A percentile compares a stretch with the other conserved stretches of the same genome.
Evolutionary conservation across 2,113 vertebrate genomes (phyloP).

Genomic region (Alosa alosa): DNA sequence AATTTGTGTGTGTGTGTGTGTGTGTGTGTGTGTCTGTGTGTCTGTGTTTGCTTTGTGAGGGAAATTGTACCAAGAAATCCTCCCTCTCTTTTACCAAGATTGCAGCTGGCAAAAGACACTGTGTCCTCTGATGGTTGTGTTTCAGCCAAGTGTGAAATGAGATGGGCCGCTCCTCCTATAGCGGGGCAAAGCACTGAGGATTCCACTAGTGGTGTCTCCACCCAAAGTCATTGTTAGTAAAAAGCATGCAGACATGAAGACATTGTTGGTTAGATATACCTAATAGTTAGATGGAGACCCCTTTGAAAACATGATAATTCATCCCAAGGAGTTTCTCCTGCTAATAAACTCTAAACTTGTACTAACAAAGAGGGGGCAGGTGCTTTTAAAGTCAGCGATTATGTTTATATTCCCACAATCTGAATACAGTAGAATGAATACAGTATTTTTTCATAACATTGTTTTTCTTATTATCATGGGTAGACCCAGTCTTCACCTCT

Average conservation of each 20-base stretch:
- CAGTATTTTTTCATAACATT: background rate
- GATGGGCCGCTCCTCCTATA: conserved; percentile 65
- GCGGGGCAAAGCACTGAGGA: conserved; percentile 62
- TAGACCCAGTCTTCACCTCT: too few species aligned
- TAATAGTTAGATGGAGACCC: background rate
- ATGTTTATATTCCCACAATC: background rate
- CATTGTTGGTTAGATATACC: background rate
- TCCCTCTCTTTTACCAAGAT: conserved; percentile 28
- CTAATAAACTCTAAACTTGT: too few species aligned
- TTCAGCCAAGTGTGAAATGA: conserved; percentile 72
- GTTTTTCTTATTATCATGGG: background rate
- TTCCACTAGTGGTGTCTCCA: background rate
- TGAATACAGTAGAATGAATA: too few species aligned
- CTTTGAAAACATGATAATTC: too few species aligned
- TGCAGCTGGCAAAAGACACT: conserved; percentile 35
- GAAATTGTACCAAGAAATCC: conserved; percentile 15
- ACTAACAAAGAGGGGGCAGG: background rate
- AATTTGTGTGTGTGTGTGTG: background rate
- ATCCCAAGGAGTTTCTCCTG: too few species aligned
- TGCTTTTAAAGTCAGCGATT: background rate
- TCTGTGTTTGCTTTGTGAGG: background rate
- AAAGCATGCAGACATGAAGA: background rate
- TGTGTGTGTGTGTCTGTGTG: background rate
- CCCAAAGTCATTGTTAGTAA: background rate
- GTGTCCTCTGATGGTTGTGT: conserved; percentile 60